Evolutionary conservation across 2,113 vertebrate genomes (phyloP), one percentile per base, ranked within the genome.

Genomic region (Marcusenius ussheri): DNA sequence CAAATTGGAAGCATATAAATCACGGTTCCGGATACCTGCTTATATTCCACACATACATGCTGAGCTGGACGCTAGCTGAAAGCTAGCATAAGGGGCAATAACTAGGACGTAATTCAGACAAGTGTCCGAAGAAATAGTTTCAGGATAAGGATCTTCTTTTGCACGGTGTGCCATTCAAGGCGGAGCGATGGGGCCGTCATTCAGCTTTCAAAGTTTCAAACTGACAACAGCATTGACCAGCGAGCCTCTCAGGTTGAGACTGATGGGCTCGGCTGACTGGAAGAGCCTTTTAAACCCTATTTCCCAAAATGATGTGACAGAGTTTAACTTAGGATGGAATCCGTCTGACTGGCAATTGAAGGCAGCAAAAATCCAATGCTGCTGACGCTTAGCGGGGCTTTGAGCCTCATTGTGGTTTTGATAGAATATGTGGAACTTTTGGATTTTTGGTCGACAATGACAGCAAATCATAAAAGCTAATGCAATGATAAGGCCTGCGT

Each of bases 161-260:
- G 21, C 19, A 42, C 9, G 46, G 45, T 50, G 13, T 35, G 27
- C 85, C 85, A 51, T 35, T 87, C 50, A 21, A 27, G 3, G 85
- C 9, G 15, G 85, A 53, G 27, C 5, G 35, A 51, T 35, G 49
- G 85, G 85, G 49, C 85, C 50, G 31, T 87, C 85, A 56, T 27
- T 56, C 49, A 35, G 31, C 31, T 56, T 87, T 87, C 50, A 87
- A 87, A 87, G 85, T 35, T 53, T 51, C 31, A 24, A 56, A 87
- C 27, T 56, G 85, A 87, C 50, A 87, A 21, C 49, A 51, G 19
- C 85, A 87, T 31, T 87, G 85, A 87, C 85, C 85, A 53, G 47
- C 17, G 15, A 53, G 85, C 50, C 85, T 56, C 49, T 87, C 85
- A 21, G 7, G 31, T 39, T 24, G 50, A 87, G 49, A 56, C 7